These are phyloP conservation scores for Remorina albescens DNA, from an alignment of 2,797 vertebrate species.

Conservation along the genomic window DNA sequence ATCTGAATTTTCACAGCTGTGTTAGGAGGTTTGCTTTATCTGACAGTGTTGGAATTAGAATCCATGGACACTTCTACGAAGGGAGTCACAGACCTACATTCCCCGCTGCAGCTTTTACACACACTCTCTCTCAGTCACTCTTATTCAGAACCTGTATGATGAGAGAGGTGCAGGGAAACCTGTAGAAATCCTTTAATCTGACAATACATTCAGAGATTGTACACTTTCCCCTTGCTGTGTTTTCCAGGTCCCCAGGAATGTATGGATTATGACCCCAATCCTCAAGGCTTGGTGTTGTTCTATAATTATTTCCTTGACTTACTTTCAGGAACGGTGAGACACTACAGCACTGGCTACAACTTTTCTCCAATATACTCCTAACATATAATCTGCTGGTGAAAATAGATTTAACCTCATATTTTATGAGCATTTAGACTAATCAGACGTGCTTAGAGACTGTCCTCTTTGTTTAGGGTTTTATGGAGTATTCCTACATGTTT, in stretches of 20 bases:
- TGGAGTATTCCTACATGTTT: conserved; percentile 91
- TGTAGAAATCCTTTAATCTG: conserved; percentile 14
- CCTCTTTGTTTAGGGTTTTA: conserved; percentile 85
- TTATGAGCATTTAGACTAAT: not conserved
- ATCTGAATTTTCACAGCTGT: conserved; percentile 13
- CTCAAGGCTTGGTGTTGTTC: conserved; percentile 79
- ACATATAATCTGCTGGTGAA: no score
- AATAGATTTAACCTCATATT: not conserved
- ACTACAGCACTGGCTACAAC: not conserved
- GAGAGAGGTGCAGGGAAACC: conserved; percentile 8
- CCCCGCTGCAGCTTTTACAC: conserved; percentile 5
- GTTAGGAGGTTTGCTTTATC: not conserved
- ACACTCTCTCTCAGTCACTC: not conserved
- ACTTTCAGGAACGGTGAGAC: conserved; percentile 89
- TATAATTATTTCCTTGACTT: conserved; percentile 86
- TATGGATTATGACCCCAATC: conserved; percentile 73
- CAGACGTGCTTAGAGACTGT: not conserved
- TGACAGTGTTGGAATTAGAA: not conserved
- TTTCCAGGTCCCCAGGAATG: conserved; percentile 71
- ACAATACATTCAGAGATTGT: conserved; percentile 8
- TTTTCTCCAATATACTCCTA: no score
- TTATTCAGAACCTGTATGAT: conserved; percentile 7
- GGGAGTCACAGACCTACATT: not conserved
- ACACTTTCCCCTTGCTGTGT: conserved; percentile 27
- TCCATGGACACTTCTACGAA: not conserved